Evolutionary conservation across 2,888 invertebrate genomes (phyloP), one percentile per base, ranked within the genome.

Genomic region (Heteropelma amictum): DNA sequence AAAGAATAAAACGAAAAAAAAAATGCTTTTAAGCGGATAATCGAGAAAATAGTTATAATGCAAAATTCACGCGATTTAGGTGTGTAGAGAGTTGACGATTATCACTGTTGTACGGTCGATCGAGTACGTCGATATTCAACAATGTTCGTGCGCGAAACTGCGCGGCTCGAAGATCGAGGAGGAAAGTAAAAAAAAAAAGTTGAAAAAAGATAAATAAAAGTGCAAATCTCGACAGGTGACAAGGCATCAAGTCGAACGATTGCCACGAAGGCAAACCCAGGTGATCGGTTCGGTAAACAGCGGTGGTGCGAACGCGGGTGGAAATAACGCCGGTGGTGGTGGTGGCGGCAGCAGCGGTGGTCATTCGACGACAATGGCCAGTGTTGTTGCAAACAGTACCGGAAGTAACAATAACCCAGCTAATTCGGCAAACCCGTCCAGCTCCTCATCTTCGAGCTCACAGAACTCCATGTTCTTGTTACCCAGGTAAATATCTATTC

Each of bases 231-330:
- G 19, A 30, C 74, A 95, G 94, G 95, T 94, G 85, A 95, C 79
- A 12, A 93, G 97, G 80, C 97, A 97, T 90, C 96, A 97, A 90
- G 90, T 97, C 86, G 97, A 97, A 90, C 93, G 97, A 77, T 92
- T 97, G 89, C 97, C 97, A 82, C 93, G 97, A 83, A 93, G 97
- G 83, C 94, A 93, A 83, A 93, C 94, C 64, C 95, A 94, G 86
- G 93, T 92, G 75, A 88, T 88, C 72, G 86, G 88, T 64, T 85
- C 88, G 49, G 91, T 93, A 82, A 89, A 90, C 68, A 90, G 91
- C 54, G 89, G 89, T 45, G 90, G 89, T 53, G 91, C 91, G 74
- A 82, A 81, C 79, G 80, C 87, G 42, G 81, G 81, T 40, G 79
- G 78, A 56, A 72, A 67, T 58, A 72, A 65, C 69, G 70, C 73